Evolutionary conservation across 2,888 invertebrate species (phyloP), one percentile per base, ranked within the genome.

Genomic region (Linnaemya tessellans): DNA sequence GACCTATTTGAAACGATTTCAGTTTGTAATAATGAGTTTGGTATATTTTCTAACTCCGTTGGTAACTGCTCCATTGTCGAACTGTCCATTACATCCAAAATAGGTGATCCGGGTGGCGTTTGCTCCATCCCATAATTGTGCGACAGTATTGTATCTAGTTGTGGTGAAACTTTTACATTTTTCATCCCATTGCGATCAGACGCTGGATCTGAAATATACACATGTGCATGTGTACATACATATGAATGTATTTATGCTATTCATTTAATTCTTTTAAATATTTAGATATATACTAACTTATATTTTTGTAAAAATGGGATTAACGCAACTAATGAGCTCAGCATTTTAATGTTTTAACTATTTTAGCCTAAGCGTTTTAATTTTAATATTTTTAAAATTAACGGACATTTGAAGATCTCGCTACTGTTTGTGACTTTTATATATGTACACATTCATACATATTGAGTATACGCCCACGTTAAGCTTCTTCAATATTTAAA

Each of bases 1-100:
- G 85, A 79, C n/a, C 88, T 88, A 46, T 78, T 74, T 71, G 84
- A 78, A 3, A 87, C 87, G 2, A 65, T 79, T 64, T 86, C 67
- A 13, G 58, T 54, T 49, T 75, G 58, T 60, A 54, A 10, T 20
- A 82, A 46, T 5, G 74, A 65, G 13, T 35, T 51, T 18, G 68
- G 51, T n/a, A 70, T 43, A 18, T 60, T 81, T 54, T 82, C 79
- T 22, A 85, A 51, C 11, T 80, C 82, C 3, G 11, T 54, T 49
- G 85, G 79, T 9, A 82, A 20, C 15, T 79, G 82, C 49, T 80
- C 87, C 20, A 84, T 35, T 15, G 84, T 80, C 15, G 89, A 88
- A 30, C 88, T 89, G 30, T 91, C 91, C 30, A 90, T 90, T 8
- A 91, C 90, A 86, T 91, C 91, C 41, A 91, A 85, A n/a, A 91